A percentile compares a stretch with the other conserved stretches of the same genome.
These are phyloP conservation scores for Caenorhabditis sp. DNA, from an alignment of 2,888 invertebrate species.

Conservation along the genomic window DNA sequence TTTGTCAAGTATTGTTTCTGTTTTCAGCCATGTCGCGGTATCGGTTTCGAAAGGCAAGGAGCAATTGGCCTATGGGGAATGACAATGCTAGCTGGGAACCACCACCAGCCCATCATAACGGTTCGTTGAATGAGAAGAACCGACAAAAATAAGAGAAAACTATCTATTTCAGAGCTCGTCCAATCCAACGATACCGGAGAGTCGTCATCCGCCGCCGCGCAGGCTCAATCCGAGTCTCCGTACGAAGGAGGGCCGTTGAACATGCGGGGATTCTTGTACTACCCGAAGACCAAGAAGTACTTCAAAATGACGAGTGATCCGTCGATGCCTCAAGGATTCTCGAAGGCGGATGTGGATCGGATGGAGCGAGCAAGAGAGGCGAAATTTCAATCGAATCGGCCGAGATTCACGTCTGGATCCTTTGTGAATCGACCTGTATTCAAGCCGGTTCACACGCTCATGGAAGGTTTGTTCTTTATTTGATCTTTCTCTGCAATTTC, in stretches of 20 bases:
- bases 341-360: slow-evolving; percentile 32
- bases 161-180: slow-evolving; percentile 33
- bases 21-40: slow-evolving; percentile 40
- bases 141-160: too few species aligned
- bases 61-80: slow-evolving; percentile 55
- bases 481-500: background rate
- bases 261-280: slow-evolving; percentile 66
- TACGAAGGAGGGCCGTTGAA: slow-evolving; percentile 61
- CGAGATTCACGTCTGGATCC: slow-evolving; percentile 53
- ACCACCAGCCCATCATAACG: slow-evolving; percentile 40
- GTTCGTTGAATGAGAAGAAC: slow-evolving; percentile 12
- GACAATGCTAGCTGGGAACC: slow-evolving; percentile 44
- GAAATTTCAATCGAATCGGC: slow-evolving; percentile 51
- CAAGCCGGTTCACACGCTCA: slow-evolving; percentile 39
- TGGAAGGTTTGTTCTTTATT: slow-evolving; percentile 35
- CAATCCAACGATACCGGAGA: background rate
- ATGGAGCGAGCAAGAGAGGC: slow-evolving; percentile 42
- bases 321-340: slow-evolving; percentile 38
- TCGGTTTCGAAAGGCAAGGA: slow-evolving; percentile 43
- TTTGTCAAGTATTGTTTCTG: too few species aligned
- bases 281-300: slow-evolving; percentile 69
- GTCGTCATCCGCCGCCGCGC: background rate
- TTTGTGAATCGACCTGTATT: slow-evolving; percentile 49
- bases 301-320: slow-evolving; percentile 66
- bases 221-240: slow-evolving; percentile 12